Conservation (phyloP, 2,888 invertebrate species). For the Leuctra nigra region DNA sequence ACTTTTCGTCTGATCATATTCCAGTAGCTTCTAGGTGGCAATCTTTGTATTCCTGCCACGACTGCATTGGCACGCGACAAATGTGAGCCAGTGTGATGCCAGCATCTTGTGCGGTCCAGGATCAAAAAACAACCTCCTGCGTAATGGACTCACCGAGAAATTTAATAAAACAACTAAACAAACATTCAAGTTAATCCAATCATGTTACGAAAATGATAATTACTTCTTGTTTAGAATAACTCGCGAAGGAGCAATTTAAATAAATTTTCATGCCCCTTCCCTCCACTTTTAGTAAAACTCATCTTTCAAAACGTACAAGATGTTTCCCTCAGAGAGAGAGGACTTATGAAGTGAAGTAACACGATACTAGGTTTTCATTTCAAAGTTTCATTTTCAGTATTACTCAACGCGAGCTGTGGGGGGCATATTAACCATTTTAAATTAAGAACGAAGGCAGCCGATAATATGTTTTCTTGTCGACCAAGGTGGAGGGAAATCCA, state of each 20-base stretch:
- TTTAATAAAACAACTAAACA: constrained; percentile 3
- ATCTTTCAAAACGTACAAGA: constrained; percentile 10
- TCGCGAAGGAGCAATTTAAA: constrained; percentile 18
- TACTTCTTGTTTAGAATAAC: constrained; percentile 13
- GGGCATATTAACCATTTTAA: constrained; percentile 27
- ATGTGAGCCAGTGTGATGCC: neutral
- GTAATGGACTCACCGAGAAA: neutral
- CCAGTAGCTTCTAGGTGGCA: neutral
- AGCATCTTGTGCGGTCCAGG: constrained; percentile 4
- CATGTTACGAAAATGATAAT: neutral
- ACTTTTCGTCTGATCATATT: too few relatives aligned
- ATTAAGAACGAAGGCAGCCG: constrained; percentile 22
- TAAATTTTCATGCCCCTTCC: neutral
- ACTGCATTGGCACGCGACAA: neutral
- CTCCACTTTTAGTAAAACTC: neutral
- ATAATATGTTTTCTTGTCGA: constrained; percentile 23
- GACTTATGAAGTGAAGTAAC: neutral
- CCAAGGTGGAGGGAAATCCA: constrained; percentile 6
- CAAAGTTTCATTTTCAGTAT: neutral
- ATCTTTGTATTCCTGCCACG: neutral
- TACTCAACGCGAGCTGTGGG: constrained; percentile 15
- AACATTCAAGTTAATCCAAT: neutral
- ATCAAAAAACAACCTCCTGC: neutral
- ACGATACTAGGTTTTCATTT: too few relatives aligned
- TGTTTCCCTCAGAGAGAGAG: neutral